A percentile compares a stretch with the other conserved stretches of the same genome.
These are phyloP conservation scores for Lycia hirtaria DNA, from an alignment of 2,888 invertebrate genomes.

Conservation along the genomic window DNA sequence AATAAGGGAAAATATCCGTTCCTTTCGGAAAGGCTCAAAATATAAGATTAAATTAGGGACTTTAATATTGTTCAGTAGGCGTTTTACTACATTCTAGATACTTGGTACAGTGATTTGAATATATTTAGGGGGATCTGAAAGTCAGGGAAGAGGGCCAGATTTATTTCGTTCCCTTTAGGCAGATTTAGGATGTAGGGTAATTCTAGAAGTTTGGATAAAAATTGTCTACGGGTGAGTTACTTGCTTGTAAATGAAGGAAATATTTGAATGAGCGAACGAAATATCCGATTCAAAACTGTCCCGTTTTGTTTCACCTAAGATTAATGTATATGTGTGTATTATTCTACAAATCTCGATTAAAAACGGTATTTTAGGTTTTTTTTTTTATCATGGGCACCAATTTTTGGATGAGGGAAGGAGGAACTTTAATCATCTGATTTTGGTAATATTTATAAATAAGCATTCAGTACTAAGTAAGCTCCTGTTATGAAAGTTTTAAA, in stretches of 20 bases:
- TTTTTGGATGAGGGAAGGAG: no score
- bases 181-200: not conserved
- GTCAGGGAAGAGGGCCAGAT: not conserved
- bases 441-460: no score
- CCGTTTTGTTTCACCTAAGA: no score
- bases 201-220: not conserved
- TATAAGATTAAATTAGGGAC: conserved; percentile 13
- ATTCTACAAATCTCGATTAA: no score
- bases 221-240: not conserved
- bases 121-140: conserved; percentile 3
- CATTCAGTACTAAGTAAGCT: no score
- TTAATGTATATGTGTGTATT: no score
- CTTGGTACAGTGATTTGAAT: conserved; percentile 4
- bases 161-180: not conserved
- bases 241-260: not conserved
- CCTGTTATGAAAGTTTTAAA: no score
- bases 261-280: no score
- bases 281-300: no score
- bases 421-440: no score
- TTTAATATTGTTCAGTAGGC: conserved; percentile 11
- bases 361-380: no score
- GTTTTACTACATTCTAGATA: conserved; percentile 3
- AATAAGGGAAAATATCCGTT: conserved; percentile 7
- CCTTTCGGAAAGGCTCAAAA: conserved; percentile 7
- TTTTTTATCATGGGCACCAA: no score